Percentiles rank a stretch among this genome's conserved stretches.
Conservation (phyloP, 1,140 invertebrate species). For the Coptotermes formosanus region DNA sequence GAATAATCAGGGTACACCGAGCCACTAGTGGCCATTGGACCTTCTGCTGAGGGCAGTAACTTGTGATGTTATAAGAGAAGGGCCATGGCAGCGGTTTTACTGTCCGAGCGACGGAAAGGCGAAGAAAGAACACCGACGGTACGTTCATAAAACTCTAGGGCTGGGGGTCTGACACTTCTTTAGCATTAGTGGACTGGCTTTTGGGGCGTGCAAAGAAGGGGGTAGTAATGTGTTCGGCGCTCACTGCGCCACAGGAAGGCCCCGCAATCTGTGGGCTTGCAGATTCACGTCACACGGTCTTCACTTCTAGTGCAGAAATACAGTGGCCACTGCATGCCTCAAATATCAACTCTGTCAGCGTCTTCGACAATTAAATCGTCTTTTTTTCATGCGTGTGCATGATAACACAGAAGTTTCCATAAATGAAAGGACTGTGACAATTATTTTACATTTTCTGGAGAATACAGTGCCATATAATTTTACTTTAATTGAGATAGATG, state of each 20-base stretch:
- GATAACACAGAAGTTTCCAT: too few species aligned
- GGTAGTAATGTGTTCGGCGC: conserved; percentile 9
- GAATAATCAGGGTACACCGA: too few species aligned
- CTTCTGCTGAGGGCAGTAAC: not conserved
- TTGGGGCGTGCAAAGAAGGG: not conserved
- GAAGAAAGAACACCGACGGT: not conserved
- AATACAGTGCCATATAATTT: too few species aligned
- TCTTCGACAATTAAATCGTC: too few species aligned
- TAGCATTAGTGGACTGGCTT: conserved; percentile 5
- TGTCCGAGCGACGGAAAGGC: not conserved
- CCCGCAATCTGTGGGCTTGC: not conserved
- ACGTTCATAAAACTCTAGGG: not conserved
- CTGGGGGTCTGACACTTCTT: conserved; percentile 8
- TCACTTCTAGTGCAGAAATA: not conserved
- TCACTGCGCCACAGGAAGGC: not conserved
- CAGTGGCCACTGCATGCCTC: too few species aligned
- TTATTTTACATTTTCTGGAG: too few species aligned
- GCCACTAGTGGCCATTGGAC: too few species aligned
- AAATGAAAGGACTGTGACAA: too few species aligned
- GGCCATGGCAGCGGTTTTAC: not conserved
- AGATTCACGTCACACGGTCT: not conserved
- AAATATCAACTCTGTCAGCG: too few species aligned
- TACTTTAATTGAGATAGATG: too few species aligned
- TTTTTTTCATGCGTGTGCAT: too few species aligned
- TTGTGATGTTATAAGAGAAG: not conserved